Conservation (phyloP, 2,888 invertebrate species). For the Polydrusus cervinus region DNA sequence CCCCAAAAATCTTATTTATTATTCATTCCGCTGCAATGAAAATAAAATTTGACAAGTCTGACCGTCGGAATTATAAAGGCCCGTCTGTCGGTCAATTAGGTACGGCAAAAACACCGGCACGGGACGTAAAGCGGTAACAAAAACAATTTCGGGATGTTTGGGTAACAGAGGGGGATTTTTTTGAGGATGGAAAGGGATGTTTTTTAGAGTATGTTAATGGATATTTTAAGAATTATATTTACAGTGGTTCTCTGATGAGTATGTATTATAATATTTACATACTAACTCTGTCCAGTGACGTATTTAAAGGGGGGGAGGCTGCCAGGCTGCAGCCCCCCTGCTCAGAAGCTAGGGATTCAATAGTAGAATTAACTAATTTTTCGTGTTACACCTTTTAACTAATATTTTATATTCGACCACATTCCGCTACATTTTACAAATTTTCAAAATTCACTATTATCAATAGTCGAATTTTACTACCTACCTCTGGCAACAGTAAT, state of each 20-base stretch:
- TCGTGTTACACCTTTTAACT: no score
- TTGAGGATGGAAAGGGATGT: constrained; percentile 13
- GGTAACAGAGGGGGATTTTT: constrained; percentile 15
- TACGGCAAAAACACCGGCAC: constrained; percentile 36
- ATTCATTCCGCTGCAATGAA: constrained; percentile 44
- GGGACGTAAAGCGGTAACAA: constrained; percentile 31
- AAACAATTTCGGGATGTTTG: constrained; percentile 38
- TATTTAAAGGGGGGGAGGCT: not conserved
- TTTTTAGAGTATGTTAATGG: constrained; percentile 7
- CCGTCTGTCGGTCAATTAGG: constrained; percentile 45
- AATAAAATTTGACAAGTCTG: constrained; percentile 49
- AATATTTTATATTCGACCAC: no score
- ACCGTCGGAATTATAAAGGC: constrained; percentile 46
- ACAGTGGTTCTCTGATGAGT: not conserved
- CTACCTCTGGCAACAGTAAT: no score
- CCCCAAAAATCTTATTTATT: constrained; percentile 42
- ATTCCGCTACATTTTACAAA: no score
- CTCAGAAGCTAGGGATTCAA: no score
- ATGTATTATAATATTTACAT: not conserved
- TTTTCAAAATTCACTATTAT: no score
- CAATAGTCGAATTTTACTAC: no score
- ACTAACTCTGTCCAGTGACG: not conserved
- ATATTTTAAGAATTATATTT: not conserved
- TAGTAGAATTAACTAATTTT: no score
- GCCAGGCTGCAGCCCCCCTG: no score